These are phyloP conservation scores for Bucorvus abyssinicus DNA, from an alignment of 2,797 vertebrate genomes.

Conservation along the genomic window DNA sequence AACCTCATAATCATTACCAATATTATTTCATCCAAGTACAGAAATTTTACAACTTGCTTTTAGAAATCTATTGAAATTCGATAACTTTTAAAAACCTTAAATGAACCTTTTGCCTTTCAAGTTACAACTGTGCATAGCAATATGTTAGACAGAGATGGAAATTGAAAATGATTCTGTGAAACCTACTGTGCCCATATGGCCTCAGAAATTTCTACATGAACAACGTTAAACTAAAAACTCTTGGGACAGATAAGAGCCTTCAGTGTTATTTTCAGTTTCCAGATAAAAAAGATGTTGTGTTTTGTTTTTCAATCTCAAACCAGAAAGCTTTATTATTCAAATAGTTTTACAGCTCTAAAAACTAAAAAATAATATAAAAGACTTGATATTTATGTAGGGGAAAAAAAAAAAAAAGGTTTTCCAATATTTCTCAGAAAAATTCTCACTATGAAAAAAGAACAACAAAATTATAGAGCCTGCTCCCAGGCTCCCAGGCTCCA, in stretches of 20 bases:
- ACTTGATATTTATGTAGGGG: background rate
- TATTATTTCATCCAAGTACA: background rate
- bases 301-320: background rate
- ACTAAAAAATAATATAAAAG: background rate
- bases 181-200: constrained; percentile 16
- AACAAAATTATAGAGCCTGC: background rate
- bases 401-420: background rate
- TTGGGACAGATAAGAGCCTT: background rate
- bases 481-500: background rate
- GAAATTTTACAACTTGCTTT: background rate
- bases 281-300: background rate
- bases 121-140: background rate
- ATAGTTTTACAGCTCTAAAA: background rate
- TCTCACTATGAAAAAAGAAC: background rate
- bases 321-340: background rate
- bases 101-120: background rate
- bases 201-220: background rate
- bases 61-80: background rate
- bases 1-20: background rate
- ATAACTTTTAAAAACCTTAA: background rate
- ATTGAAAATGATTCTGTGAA: background rate
- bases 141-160: background rate
- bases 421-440: background rate
- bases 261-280: background rate
- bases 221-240: background rate